Conservation (phyloP, 53 echinoderm and acorn worm genomes). For the Glandiceps talaboti region DNA sequence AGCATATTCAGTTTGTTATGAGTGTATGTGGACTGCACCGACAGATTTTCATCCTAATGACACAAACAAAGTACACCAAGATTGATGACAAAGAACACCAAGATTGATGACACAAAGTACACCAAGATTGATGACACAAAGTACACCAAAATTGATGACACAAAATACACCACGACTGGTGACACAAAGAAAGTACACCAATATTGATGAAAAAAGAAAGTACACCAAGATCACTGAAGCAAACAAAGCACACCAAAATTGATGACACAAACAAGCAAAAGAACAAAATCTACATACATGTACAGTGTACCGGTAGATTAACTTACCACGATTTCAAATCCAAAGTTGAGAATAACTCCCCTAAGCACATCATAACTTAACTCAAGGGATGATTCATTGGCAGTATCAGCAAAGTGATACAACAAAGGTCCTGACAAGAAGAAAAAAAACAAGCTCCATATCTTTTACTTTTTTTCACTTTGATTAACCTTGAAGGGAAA, state of each 20-base stretch:
- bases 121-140: background rate
- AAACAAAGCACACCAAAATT: too few species aligned
- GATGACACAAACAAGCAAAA: too few species aligned
- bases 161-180: slow-evolving; percentile 5
- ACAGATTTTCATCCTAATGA: slow-evolving; percentile 55
- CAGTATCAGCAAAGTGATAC: slow-evolving; percentile 85
- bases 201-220: too few species aligned
- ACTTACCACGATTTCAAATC: slow-evolving; percentile 70
- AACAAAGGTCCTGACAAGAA: slow-evolving; percentile 67
- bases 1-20: slow-evolving; percentile 77
- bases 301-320: too few species aligned
- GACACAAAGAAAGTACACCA: too few species aligned
- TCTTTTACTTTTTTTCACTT: too few species aligned
- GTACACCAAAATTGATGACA: too few species aligned
- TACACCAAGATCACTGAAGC: too few species aligned
- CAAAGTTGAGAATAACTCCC: slow-evolving; percentile 49
- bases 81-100: background rate
- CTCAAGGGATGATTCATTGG: slow-evolving; percentile 61
- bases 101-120: too few species aligned
- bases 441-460: too few species aligned
- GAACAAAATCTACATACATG: too few species aligned
- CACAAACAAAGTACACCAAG: slow-evolving; percentile 6
- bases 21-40: slow-evolving; percentile 53
- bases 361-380: slow-evolving; percentile 70
- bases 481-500: too few species aligned